Conservation (phyloP, 2,797 vertebrate species). For the Aselliscus stoliczkanus region DNA sequence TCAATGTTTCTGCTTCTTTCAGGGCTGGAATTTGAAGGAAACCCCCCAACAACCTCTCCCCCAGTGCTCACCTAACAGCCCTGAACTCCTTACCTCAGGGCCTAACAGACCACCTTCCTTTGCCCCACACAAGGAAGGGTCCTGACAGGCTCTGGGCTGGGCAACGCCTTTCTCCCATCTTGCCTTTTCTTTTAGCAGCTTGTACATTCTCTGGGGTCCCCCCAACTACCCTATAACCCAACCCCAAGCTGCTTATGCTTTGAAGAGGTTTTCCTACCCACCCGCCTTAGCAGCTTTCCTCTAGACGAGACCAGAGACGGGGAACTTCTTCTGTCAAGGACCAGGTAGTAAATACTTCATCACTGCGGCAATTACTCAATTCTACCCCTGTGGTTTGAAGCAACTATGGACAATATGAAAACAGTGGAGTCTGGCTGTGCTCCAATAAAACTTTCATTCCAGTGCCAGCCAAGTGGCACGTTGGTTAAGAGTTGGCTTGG, state of each 20-base stretch:
- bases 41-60: neutral
- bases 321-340: neutral
- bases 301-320: neutral
- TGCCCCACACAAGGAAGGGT: neutral
- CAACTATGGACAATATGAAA: neutral
- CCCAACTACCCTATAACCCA: neutral
- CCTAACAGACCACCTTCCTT: neutral
- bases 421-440: neutral
- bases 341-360: neutral
- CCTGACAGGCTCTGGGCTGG: neutral
- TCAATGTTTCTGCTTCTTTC: neutral
- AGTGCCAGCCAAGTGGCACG: too few species aligned
- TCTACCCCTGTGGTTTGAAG: neutral
- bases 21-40: neutral
- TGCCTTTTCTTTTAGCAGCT: neutral
- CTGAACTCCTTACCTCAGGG: neutral
- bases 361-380: neutral
- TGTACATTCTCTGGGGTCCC: neutral
- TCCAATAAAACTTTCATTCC: neutral
- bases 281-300: neutral
- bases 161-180: neutral
- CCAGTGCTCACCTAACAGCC: neutral
- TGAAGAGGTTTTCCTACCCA: neutral
- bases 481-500: too few species aligned
- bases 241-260: neutral